Percentiles rank a stretch among this genome's conserved stretches.
phyloP scores from a whole-genome alignment of 2,113 vertebrate genomes.

The Cephalophus harveyi region DNA sequence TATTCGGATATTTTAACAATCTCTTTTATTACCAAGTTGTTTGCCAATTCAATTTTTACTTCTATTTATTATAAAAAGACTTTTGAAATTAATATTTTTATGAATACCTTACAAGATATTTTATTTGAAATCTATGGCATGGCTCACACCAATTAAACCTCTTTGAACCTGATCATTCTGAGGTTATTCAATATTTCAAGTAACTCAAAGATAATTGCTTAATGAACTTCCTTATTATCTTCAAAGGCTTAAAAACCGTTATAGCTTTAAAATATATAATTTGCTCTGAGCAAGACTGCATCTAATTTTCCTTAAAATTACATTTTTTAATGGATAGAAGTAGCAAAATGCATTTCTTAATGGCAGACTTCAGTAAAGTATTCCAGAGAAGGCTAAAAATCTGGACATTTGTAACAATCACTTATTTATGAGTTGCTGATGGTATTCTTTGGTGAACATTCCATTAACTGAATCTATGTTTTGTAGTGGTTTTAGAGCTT shows the following conservation, averaged over 20 bases:
- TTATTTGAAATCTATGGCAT: slow-evolving; percentile 12
- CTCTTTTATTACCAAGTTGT: background rate
- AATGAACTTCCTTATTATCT: background rate
- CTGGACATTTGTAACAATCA: slow-evolving; percentile 44
- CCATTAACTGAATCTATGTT: slow-evolving; percentile 50
- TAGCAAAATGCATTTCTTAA: background rate
- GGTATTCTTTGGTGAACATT: slow-evolving; percentile 54
- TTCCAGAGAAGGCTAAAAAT: background rate
- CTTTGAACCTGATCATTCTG: background rate
- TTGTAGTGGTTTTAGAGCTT: slow-evolving; percentile 39
- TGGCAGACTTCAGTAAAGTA: background rate
- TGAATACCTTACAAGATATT: background rate
- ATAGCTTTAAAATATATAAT: slow-evolving; percentile 30
- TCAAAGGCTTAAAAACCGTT: slow-evolving; percentile 45
- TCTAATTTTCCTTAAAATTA: slow-evolving; percentile 47
- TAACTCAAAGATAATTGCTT: slow-evolving; percentile 18
- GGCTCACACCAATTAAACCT: background rate
- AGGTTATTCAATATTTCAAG: slow-evolving; percentile 17
- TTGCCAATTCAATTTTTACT: background rate
- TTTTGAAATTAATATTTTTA: slow-evolving; percentile 7
- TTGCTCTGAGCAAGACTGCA: background rate
- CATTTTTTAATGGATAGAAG: slow-evolving; percentile 16
- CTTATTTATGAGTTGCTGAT: slow-evolving; percentile 60
- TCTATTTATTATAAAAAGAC: background rate
- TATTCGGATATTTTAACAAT: background rate